Conservation (phyloP, 2,888 invertebrate species). For the Pseudoips prasinana region DNA sequence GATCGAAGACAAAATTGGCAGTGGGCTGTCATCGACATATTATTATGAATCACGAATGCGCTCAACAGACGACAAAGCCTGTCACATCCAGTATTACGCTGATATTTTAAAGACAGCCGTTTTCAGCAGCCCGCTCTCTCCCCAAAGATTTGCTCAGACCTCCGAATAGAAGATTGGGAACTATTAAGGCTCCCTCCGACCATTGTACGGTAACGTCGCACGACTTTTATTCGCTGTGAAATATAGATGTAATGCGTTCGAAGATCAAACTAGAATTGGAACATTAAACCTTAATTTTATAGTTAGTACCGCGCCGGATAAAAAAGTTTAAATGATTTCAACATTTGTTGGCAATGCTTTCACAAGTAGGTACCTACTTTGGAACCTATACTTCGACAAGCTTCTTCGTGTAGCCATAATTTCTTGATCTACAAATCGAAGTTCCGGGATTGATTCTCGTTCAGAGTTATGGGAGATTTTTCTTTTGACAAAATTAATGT, state of each 20-base stretch:
- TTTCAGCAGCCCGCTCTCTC: conserved; percentile 25
- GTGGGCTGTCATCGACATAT: conserved; percentile 32
- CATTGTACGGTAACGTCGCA: conserved; percentile 38
- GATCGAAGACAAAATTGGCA: conserved; percentile 20
- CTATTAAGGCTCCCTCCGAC: conserved; percentile 47
- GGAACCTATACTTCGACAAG: too few species aligned
- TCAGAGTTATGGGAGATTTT: too few species aligned
- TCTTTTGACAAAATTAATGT: too few species aligned
- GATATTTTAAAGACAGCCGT: conserved; percentile 32
- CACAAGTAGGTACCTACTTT: conserved; percentile 22
- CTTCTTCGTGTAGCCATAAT: too few species aligned
- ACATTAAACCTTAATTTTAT: conserved; percentile 32
- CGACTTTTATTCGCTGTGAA: conserved; percentile 35
- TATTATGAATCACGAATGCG: conserved; percentile 35
- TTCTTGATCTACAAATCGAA: too few species aligned
- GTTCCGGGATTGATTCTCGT: too few species aligned
- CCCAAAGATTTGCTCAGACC: conserved; percentile 45
- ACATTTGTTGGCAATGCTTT: conserved; percentile 24
- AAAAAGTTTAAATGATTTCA: conserved; percentile 23
- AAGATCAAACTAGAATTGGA: conserved; percentile 32
- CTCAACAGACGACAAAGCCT: conserved; percentile 20
- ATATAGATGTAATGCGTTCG: conserved; percentile 32
- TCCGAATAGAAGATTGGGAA: conserved; percentile 52
- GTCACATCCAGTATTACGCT: conserved; percentile 30
- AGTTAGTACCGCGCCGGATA: conserved; percentile 15